Evolutionary conservation across 2,113 vertebrate species (phyloP), one percentile per base, ranked within the genome.

Genomic region (Hydropotes inermis): DNA sequence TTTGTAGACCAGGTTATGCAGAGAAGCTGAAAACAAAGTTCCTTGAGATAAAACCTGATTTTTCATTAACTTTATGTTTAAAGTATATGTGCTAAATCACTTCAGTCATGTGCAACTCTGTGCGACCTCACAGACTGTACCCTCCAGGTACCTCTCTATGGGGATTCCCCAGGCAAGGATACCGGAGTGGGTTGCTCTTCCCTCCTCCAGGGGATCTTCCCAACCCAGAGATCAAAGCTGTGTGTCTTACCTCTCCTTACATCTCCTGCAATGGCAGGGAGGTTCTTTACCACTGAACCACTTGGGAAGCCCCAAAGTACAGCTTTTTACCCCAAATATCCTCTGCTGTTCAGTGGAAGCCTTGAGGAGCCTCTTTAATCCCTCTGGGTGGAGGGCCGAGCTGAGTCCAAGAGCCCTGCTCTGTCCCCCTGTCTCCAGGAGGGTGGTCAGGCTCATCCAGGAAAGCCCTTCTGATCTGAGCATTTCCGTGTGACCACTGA

Each of bases 51-150:
- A 96, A 93, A 91, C 81, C 30, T 4, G 33, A 55, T 89, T 87
- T 91, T 92, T 83, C 36, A 74, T 52, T 97, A 84, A 39, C 15
- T 67, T 97, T 50, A 57, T 82, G 89, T 82, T 87, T 60, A 74
- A 93, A 60, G 17, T 33, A 43, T 13, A 23, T 14, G 23, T 76
- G 23, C 39, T 76, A 43, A 43, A 43, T 43, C 39, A 76, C 23
- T 15, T 76, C 23, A 27, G 23, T 43, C 12, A 0, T 25, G 36
- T 76, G n/a, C 28, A 25, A 74, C 70, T 74, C 70, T 43, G 36
- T 74, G 23, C 12, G 25, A 14, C 39, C 11, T 39, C 70, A 43
- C 11, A 43, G 36, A 27, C 39, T 43, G 12, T 3, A 23, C 67
- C 36, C 67, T 12, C 36, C 39, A 76, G 39, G 12, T 27, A 14